Conservation (phyloP, 2,113 vertebrate genomes). For the Mionectes macconnelli region DNA sequence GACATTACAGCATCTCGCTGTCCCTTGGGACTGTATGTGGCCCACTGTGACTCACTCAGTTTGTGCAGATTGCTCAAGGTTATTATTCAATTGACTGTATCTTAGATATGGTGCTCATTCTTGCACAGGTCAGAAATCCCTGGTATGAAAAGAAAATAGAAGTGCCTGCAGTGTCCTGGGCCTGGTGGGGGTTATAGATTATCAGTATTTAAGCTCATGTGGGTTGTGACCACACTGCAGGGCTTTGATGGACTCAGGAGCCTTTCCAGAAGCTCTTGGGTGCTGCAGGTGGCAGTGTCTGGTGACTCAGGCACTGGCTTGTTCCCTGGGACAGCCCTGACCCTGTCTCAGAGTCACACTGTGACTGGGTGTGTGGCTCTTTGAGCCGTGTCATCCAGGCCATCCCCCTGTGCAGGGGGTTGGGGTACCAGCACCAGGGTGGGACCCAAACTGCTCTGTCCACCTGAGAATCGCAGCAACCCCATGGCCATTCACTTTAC, state of each 20-base stretch:
- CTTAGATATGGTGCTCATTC: background rate
- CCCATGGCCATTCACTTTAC: rapidly evolving
- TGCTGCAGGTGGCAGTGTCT: background rate
- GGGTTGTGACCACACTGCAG: background rate
- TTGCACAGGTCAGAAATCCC: background rate
- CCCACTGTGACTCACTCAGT: background rate
- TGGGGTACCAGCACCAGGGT: background rate
- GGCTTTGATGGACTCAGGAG: rapidly evolving
- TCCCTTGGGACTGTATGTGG: background rate
- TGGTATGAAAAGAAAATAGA: background rate
- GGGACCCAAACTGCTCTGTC: background rate
- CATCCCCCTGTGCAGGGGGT: rapidly evolving
- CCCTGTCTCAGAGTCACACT: background rate
- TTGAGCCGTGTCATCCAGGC: background rate
- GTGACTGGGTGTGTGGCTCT: rapidly evolving
- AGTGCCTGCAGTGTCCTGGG: background rate
- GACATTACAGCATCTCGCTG: background rate
- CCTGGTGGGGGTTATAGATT: background rate
- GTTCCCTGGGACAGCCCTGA: background rate
- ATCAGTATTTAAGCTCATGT: background rate
- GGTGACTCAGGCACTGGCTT: background rate
- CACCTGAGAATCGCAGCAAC: background rate
- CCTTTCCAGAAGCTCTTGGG: background rate
- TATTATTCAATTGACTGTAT: background rate
- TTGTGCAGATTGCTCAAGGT: background rate